Evolutionary conservation across 2,797 vertebrate species (phyloP).

Genomic region (Cichlasoma orientale): DNA sequence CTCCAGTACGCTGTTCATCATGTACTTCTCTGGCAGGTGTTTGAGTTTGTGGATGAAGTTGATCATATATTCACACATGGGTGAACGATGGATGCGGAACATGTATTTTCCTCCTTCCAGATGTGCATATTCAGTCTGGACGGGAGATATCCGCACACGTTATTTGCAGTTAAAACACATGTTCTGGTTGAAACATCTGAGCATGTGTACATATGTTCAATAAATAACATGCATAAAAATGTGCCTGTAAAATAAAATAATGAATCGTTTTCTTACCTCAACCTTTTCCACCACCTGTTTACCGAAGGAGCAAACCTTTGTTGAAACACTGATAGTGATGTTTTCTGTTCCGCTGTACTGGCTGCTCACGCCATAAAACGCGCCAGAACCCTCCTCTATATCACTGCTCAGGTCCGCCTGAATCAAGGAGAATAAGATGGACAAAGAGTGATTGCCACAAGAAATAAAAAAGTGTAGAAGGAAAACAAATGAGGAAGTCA

Average conservation of each 20-base stretch:
- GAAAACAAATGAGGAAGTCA: background rate
- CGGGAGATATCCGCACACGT: background rate
- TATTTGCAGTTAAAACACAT: background rate
- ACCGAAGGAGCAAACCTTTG: conserved; percentile 96
- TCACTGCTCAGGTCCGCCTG: conserved; percentile 94
- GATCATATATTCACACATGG: conserved; percentile 98
- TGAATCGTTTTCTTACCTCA: conserved; percentile 83
- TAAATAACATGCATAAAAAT: background rate
- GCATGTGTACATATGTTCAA: background rate
- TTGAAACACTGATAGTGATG: conserved; percentile 95
- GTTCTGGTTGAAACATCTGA: background rate
- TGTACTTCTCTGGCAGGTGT: conserved; percentile 96
- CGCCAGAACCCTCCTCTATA: conserved; percentile 88
- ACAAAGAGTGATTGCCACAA: background rate
- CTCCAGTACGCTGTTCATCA: conserved; percentile 99
- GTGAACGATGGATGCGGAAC: conserved; percentile 93
- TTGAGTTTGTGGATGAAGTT: conserved; percentile 98
- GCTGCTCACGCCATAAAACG: conserved; percentile 94
- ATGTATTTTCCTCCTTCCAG: conserved; percentile 91
- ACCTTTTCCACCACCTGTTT: conserved; percentile 97
- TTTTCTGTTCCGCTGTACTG: conserved; percentile 94
- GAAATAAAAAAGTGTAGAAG: background rate
- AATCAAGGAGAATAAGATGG: background rate
- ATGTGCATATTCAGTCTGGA: conserved; percentile 91
- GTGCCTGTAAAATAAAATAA: background rate